A percentile compares a stretch with the other conserved stretches of the same genome.
phyloP scores from a whole-genome alignment of 2,797 vertebrate species.

The Kryptolebias ocellatus region DNA sequence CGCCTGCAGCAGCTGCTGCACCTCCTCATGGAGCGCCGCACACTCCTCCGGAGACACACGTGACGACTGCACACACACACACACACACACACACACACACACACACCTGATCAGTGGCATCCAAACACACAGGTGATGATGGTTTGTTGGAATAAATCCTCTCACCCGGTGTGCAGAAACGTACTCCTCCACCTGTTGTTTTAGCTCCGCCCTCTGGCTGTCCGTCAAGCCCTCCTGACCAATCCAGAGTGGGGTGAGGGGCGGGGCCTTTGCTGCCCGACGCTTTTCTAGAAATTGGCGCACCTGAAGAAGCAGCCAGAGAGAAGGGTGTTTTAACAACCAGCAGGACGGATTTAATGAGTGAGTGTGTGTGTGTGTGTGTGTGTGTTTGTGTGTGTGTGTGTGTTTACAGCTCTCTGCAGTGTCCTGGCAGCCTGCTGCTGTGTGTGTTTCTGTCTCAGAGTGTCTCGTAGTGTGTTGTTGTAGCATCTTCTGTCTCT shows the following conservation, averaged over 20 bases:
- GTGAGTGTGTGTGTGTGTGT: conserved; percentile 37
- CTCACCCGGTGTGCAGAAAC: conserved; percentile 85
- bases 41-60: conserved; percentile 82
- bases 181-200: conserved; percentile 86
- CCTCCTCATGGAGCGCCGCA: conserved; percentile 83
- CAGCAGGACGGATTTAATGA: neutral
- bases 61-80: conserved; percentile 65
- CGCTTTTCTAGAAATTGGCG: conserved; percentile 84
- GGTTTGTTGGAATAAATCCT: conserved; percentile 3
- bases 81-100: neutral
- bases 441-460: conserved; percentile 64
- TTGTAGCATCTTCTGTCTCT: conserved; percentile 82
- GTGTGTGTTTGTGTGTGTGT: conserved; percentile 50
- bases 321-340: neutral
- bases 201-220: conserved; percentile 82
- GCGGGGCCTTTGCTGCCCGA: conserved; percentile 64
- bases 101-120: neutral
- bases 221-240: conserved; percentile 84
- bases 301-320: conserved; percentile 64
- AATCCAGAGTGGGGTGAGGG: conserved; percentile 78
- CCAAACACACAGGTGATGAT: neutral
- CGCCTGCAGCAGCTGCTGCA: conserved; percentile 84
- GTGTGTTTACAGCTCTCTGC: conserved; percentile 85
- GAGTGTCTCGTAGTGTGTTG: conserved; percentile 68
- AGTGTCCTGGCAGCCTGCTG: conserved; percentile 51